Base-by-base conservation (phyloP, 2,113 vertebrate species). In the Irena cyanogastra region DNA sequence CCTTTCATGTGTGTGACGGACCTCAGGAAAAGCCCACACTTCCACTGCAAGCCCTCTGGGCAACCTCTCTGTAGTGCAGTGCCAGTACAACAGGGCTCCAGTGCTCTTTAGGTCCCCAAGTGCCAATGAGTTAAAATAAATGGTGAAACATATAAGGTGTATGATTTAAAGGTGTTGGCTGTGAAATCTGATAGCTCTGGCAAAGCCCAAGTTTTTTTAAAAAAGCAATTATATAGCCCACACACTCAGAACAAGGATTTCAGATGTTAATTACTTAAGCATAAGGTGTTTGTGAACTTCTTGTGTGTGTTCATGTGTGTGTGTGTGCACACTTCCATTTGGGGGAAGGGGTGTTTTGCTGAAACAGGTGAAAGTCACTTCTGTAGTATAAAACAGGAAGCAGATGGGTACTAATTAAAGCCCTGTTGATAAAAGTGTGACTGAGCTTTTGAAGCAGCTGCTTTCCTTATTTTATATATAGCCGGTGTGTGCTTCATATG, bases 331-430 rank as follows among this genome's bases (percentile, higher is more conserved):
- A 30, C 88, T 95, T 90, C 81, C 45, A 44, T 89, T 93, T 89
- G 83, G 83, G 63, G 76, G 60, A 77, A 50, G 77, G 64, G 54
- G 61, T 96, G 94, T 97, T 97, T 92, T 93, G 93, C 91, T 80
- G 90, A 84, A 96, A 94, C 97, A 97, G 97, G 97, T 98, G 98
- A 98, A 98, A 97, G 97, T 97, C 96, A 94, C 84, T 90, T 93
- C 77, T 87, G 90, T 97, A 90, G 89, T 87, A 59, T 98, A 92
- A 97, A 97, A 97, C 97, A 98, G 98, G 98, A 98, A 98, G 97
- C 98, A 98, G 97, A 97, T 98, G 98, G 97, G 94, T 96, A 61
- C 97, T 98, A 97, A 98, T 98, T 98, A 98, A 97, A 98, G 97
- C 95, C 90, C 68, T 97, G 97, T 97, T 97, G 96, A 94, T 97